Evolutionary conservation across 2,888 invertebrate genomes (phyloP), one percentile per base, ranked within the genome.

Genomic region (Pammene fasciana): DNA sequence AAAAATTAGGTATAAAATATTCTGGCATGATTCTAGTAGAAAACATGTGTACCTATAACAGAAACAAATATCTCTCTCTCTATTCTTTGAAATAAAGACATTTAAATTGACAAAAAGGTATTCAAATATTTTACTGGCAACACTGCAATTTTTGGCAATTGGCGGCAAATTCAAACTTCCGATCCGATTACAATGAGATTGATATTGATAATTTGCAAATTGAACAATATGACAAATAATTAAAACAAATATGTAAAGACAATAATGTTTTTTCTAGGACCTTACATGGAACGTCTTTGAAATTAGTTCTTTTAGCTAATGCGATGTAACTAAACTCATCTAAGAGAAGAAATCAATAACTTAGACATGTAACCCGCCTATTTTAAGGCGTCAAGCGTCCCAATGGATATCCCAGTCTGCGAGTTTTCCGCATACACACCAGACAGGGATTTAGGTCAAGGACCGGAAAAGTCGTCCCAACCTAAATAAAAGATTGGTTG

Each of bases 401-500:
- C 57, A 50, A 36, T 68, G 46, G 60, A 41, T 65, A 65, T 65
- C 41, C 65, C 59, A 54, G 60, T 68, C 64, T 60, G 65, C 18
- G 38, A 41, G 46, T 60, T 48, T 70, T 48, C 46, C 48, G 65
- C 57, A 65, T 60, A 48, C 18, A 60, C 34, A 46, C 46, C 38
- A 55, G 65, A 65, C 70, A n/a, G 11, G n/a, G 13, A 70, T 55
- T 65, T 75, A 67, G 79, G 80, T 78, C 81, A 81, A 79, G 80
- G 80, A 73, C 76, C 74, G 59, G 67, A 64, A 64, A 68, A 70
- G 62, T 62, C 34, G 71, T 60, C 55, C 55, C 61, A 67, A 65
- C 61, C 68, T 71, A 48, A 62, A 67, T 70, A 54, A 72, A 41
- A 55, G 65, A 60, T 54, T 72, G 64, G 64, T 50, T 67, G 50